These are phyloP conservation scores for Aurelia aurita DNA, from an alignment of 30 jellyfish, hydroid and myxozoan species.

Conservation along the genomic window DNA sequence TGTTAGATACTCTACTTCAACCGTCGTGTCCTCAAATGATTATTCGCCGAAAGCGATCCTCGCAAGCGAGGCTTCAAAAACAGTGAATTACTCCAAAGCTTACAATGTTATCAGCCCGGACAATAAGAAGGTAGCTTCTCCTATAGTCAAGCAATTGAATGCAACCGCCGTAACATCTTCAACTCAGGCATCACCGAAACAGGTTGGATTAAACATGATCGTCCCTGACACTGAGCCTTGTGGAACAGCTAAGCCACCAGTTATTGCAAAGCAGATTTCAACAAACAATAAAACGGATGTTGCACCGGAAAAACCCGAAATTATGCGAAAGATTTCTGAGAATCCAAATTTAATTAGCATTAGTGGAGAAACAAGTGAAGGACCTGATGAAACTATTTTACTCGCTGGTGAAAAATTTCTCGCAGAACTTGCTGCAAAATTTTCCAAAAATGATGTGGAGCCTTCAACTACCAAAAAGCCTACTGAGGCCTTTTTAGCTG, in stretches of 20 bases:
- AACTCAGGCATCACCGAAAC: background rate
- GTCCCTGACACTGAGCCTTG: background rate
- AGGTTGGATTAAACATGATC: background rate
- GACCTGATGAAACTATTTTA: slow-evolving; percentile 84
- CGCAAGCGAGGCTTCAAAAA: background rate
- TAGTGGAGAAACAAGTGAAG: slow-evolving; percentile 46
- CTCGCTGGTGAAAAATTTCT: slow-evolving; percentile 96
- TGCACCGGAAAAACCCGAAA: background rate
- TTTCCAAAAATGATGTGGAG: slow-evolving; percentile 34
- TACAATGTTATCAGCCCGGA: no score
- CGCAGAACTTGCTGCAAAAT: slow-evolving; percentile 92
- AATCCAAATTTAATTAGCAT: background rate
- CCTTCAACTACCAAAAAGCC: background rate
- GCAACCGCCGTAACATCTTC: background rate
- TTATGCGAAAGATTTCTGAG: background rate
- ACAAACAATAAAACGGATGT: background rate
- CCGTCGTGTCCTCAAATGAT: slow-evolving; percentile 11
- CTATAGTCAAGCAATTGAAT: background rate
- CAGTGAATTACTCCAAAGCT: background rate
- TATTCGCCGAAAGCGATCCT: background rate
- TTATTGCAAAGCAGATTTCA: background rate
- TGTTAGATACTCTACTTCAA: background rate
- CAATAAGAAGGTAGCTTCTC: background rate
- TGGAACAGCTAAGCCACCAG: background rate
- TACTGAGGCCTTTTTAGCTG: background rate